Base-by-base conservation (phyloP, 1,140 invertebrate species). In the Microplitis demolitor region DNA sequence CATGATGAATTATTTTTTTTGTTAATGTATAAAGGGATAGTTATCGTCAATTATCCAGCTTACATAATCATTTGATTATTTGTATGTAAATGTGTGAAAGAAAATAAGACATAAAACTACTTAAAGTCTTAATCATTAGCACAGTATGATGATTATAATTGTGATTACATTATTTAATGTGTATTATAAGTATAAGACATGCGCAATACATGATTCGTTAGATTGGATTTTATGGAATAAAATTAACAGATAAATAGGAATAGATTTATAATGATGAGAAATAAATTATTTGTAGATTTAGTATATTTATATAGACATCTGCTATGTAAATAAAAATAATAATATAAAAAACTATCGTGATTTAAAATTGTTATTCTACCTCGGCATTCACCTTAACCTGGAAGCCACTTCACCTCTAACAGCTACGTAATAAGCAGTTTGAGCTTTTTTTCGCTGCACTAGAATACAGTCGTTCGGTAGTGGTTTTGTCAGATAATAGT, bases 351-450 rank as follows among this genome's bases (percentile, higher is more conserved):
- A 51, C 51, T 63, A 16, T 70, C 34, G 60, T 62, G 71, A 64
- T 33, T 16, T n/a, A 24, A 68, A 50, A 67, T 62, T 74, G 72
- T 66, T 78, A 75, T 69, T 51, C 62, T 73, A 72, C 78, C 76
- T 75, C 72, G 77, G 75, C 76, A 78, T 78, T 78, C 75, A 78
- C 74, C 77, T 78, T 77, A 72, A 76, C 74, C 76, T 73, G 76
- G 56, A 71, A 73, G 71, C 67, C 68, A 37, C 45, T 37, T 51
- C 66, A 69, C 35, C 56, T 69, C 45, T 14, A 37, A 35, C 24
- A 61, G 34, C 66, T 56, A 67, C 63, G 64, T 72, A 72, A 67
- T 72, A 63, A 72, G 63, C 35, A 58, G 71, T 67, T 67, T 50
- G 66, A 56, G 37, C 53, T 72, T 66, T 72, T 72, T 72, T 67